Evolutionary conservation across 2,113 vertebrate genomes (phyloP).

Genomic region (Pygoscelis adeliae): DNA sequence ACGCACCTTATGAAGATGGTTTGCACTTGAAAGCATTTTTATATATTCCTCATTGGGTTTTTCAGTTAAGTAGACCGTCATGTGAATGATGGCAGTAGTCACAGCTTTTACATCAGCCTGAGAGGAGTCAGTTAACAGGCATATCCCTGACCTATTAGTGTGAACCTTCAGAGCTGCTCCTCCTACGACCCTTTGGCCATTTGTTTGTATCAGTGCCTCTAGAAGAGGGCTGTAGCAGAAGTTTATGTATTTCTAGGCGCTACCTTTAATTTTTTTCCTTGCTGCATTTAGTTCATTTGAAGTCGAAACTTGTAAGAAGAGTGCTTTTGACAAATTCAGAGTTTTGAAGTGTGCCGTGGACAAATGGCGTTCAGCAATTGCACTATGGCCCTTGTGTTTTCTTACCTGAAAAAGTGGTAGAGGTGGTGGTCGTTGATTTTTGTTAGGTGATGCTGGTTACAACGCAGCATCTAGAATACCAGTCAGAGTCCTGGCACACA

Average conservation of each 20-base stretch:
- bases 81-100: background rate
- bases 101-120: background rate
- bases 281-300: background rate
- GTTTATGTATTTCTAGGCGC: background rate
- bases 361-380: background rate
- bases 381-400: background rate
- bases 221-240: background rate
- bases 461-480: background rate
- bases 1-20: background rate
- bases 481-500: background rate
- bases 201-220: background rate
- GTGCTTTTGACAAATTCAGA: background rate
- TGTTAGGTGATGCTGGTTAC: background rate
- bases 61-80: background rate
- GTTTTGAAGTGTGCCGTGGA: background rate
- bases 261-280: background rate
- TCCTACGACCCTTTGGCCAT: accelerated
- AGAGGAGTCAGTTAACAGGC: background rate
- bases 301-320: background rate
- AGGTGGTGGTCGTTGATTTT: background rate
- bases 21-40: background rate
- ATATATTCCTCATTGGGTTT: background rate
- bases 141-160: background rate
- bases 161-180: background rate
- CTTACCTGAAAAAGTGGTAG: background rate